These are phyloP conservation scores for Pandemis corylana DNA, from an alignment of 2,888 invertebrate species.

Conservation along the genomic window DNA sequence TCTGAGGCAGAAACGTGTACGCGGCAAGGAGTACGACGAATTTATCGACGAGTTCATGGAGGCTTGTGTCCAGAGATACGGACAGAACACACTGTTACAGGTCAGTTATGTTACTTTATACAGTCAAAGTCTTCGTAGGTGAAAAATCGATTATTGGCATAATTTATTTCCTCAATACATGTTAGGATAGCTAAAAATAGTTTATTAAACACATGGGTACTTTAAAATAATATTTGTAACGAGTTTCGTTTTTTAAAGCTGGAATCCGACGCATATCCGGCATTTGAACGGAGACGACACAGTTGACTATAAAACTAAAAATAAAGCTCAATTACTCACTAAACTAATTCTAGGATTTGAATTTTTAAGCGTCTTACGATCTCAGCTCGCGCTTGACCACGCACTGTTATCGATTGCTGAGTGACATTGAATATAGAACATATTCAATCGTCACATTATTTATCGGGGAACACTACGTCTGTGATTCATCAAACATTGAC, in stretches of 20 bases:
- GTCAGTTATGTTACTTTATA: constrained; percentile 56
- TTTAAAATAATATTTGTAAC: too few species aligned
- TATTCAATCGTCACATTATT: constrained; percentile 1
- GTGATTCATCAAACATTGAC: constrained; percentile 24
- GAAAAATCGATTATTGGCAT: background rate
- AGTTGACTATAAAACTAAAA: background rate
- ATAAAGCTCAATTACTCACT: background rate
- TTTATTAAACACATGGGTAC: too few species aligned
- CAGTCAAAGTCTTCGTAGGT: too few species aligned
- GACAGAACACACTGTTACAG: constrained; percentile 93
- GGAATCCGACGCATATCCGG: background rate
- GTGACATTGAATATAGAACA: background rate
- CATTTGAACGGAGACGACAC: background rate
- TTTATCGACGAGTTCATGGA: constrained; percentile 99
- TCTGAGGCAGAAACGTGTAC: constrained; percentile 92
- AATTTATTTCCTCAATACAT: background rate
- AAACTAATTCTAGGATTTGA: background rate
- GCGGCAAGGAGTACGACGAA: constrained; percentile 95
- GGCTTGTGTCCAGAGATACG: constrained; percentile 94
- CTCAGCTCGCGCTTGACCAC: background rate
- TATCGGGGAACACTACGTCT: constrained; percentile 3
- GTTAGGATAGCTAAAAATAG: too few species aligned
- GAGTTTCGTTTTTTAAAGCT: too few species aligned
- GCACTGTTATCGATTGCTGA: background rate
- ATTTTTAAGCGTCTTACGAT: background rate